These are phyloP conservation scores for Meloidogyne hapla DNA, from an alignment of 1,140 invertebrate genomes.

Conservation along the genomic window DNA sequence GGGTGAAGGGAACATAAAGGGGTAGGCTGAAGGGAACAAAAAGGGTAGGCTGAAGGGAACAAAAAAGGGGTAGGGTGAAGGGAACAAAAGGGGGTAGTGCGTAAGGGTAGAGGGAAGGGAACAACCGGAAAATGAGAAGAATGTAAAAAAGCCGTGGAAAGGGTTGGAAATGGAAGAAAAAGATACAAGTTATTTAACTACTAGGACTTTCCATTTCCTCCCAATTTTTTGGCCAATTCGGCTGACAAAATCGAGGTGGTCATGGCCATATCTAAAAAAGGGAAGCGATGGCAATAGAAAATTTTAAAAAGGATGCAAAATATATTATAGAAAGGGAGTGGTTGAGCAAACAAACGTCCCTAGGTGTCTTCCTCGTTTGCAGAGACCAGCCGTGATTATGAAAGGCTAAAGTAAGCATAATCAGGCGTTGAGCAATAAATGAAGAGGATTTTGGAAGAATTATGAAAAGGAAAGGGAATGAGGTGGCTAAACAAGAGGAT, in stretches of 20 bases:
- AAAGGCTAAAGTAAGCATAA: too few relatives aligned
- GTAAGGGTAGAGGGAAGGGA: not conserved
- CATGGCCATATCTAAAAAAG: not conserved
- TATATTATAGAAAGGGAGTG: not conserved
- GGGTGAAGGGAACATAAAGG: too few relatives aligned
- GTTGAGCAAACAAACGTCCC: not conserved
- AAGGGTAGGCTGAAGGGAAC: not conserved
- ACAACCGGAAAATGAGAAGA: constrained; percentile 5
- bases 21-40: not conserved
- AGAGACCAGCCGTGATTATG: not conserved
- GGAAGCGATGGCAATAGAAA: not conserved
- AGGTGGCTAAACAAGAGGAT: too few relatives aligned
- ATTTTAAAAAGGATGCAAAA: not conserved
- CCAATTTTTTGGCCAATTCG: not conserved
- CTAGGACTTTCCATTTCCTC: not conserved
- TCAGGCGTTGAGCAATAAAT: too few relatives aligned
- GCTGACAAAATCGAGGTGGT: not conserved
- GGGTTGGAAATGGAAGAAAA: not conserved
- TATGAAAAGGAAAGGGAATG: too few relatives aligned
- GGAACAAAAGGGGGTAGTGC: not conserved
- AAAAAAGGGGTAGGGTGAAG: not conserved
- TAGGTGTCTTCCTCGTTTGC: not conserved
- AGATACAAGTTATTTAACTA: not conserved
- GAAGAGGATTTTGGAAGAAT: too few relatives aligned
- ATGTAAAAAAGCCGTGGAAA: not conserved